Evolutionary conservation across 2,797 vertebrate species (phyloP).

Genomic region (Melanotaenia pygmaea): DNA sequence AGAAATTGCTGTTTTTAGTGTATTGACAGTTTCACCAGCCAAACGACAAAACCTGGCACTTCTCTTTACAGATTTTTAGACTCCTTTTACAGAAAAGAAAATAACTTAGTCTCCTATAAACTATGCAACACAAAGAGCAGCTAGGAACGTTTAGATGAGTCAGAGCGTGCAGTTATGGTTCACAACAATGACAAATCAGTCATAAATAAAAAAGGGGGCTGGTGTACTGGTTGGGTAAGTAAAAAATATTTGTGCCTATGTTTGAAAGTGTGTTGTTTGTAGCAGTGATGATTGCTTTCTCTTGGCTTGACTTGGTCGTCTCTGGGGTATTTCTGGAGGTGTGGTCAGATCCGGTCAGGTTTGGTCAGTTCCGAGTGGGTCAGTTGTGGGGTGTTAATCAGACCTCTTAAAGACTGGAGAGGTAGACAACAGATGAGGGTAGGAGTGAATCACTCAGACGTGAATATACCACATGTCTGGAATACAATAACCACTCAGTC

Average conservation of each 20-base stretch:
- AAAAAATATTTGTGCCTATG: conserved; percentile 16
- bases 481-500: conserved; percentile 74
- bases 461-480: conserved; percentile 78
- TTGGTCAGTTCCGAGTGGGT: conserved; percentile 60
- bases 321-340: conserved; percentile 57
- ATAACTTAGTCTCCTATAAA: neutral
- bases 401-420: conserved; percentile 64
- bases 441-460: conserved; percentile 78
- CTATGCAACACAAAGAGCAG: neutral
- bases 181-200: neutral
- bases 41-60: neutral
- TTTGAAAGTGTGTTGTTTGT: conserved; percentile 38
- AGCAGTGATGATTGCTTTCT: conserved; percentile 26
- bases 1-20: too few species aligned
- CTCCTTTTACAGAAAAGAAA: neutral
- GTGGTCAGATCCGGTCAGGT: conserved; percentile 58
- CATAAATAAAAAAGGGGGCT: neutral
- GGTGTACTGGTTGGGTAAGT: conserved; percentile 7
- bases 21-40: too few species aligned
- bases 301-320: conserved; percentile 38
- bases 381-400: conserved; percentile 71
- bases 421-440: conserved; percentile 76
- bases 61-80: neutral
- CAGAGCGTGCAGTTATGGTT: conserved; percentile 3
- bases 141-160: conserved; percentile 16